Percentiles rank a stretch among this genome's conserved stretches.
Conservation (phyloP, 2,113 vertebrate species). For the Ptyas mucosa region DNA sequence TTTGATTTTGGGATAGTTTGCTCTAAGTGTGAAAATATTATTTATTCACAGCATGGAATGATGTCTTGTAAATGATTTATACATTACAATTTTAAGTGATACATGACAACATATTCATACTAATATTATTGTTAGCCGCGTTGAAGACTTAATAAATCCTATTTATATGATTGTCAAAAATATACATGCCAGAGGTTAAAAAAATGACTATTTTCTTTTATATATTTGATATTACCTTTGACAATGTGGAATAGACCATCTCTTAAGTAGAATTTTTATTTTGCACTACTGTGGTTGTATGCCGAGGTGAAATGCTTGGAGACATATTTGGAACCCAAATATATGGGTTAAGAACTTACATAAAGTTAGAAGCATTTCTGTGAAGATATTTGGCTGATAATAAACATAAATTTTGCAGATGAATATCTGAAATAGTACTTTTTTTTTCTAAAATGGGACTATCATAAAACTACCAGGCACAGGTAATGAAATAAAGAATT, state of each 20-base stretch:
- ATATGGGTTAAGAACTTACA: background rate
- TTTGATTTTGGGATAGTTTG: background rate
- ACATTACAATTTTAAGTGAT: background rate
- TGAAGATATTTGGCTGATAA: background rate
- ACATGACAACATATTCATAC: background rate
- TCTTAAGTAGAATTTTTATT: background rate
- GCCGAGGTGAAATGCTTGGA: background rate
- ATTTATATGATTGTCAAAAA: background rate
- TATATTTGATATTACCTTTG: background rate
- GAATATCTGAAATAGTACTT: background rate
- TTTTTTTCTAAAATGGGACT: background rate
- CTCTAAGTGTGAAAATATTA: background rate
- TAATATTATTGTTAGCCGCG: background rate
- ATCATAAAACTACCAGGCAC: background rate
- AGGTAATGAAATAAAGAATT: constrained; percentile 24
- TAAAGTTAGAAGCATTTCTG: constrained; percentile 19
- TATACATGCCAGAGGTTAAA: background rate
- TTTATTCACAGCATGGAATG: background rate
- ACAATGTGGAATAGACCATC: background rate
- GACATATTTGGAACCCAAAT: background rate
- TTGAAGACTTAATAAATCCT: background rate
- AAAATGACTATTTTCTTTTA: background rate
- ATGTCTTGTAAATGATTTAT: background rate
- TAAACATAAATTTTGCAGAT: constrained; percentile 6
- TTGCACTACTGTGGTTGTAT: background rate